A percentile compares a stretch with the other conserved stretches of the same genome.
These are phyloP conservation scores for Pelvicachromis taeniatus DNA, from an alignment of 2,113 vertebrate genomes.

Conservation along the genomic window DNA sequence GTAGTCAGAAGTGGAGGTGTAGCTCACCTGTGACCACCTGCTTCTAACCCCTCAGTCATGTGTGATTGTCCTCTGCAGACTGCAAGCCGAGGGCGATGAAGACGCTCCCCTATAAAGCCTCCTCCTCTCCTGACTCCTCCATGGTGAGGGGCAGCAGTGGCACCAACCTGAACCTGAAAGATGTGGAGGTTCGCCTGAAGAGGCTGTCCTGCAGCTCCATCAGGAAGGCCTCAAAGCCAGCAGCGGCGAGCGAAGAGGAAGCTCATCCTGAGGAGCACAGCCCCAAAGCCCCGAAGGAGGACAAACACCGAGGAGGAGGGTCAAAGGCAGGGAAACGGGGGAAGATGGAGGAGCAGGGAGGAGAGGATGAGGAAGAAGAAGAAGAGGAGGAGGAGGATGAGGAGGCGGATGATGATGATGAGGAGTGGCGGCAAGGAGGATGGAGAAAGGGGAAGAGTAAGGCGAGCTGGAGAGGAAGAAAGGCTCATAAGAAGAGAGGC, in stretches of 20 bases:
- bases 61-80: neutral
- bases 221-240: neutral
- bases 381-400: accelerated
- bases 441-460: neutral
- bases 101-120: neutral
- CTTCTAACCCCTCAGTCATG: neutral
- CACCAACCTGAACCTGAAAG: neutral
- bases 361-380: accelerated
- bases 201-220: neutral
- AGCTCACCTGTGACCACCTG: neutral
- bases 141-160: neutral
- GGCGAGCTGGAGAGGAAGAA: neutral
- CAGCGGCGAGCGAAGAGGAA: accelerated
- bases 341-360: neutral
- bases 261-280: neutral
- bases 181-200: neutral
- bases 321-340: neutral
- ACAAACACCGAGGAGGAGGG: neutral
- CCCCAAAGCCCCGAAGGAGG: neutral
- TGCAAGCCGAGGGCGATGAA: neutral
- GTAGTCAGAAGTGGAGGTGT: too few species aligned
- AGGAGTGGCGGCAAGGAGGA: neutral
- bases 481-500: neutral
- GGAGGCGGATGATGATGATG: neutral
- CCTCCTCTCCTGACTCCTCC: neutral